Base-by-base conservation (phyloP, 2,888 invertebrate genomes). In the Heteropelma amictum region DNA sequence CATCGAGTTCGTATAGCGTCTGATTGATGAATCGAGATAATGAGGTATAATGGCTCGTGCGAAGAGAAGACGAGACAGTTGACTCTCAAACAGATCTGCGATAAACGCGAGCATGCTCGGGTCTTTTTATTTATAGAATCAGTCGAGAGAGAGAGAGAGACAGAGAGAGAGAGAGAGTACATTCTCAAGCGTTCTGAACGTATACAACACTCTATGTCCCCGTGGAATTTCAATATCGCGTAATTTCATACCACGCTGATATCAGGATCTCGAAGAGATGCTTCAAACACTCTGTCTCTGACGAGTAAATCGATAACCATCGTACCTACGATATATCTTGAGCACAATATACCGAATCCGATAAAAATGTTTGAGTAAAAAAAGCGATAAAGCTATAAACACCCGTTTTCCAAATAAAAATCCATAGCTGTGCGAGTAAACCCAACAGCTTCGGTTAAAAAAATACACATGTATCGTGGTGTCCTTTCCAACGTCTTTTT, bases 211-310 rank as follows among this genome's bases (percentile, higher is more conserved):
- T 61, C 67, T 72, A 67, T 72, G 61, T 60, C 58, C 65, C 56
- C 67, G 30, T 61, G 72, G 72, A 72, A 72, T 72, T 72, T 67
- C 72, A 72, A 72, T 72, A 72, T 67, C 54, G 67, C 30, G 54
- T 60, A 67, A 67, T 72, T 72, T 67, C 72, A 40, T 60, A 60
- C 64, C 45, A 26, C 17, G 33, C 61, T 72, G 60, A 23, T 67
- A 67, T 67, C 70, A 33, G 33, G n/a, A 28, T 6, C 58, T 3
- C 17, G 17, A n/a, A 35, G 21, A 47, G 33, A 61, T 23, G n/a
- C n/a, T n/a, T n/a, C n/a, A n/a, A n/a, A n/a, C n/a, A n/a, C n/a
- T n/a, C n/a, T n/a, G n/a, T n/a, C n/a, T n/a, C n/a, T n/a, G n/a
- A n/a, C n/a, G n/a, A n/a, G n/a, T n/a, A n/a, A n/a, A n/a, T n/a